phyloP scores from a whole-genome alignment of 35 echinoderm and acorn worm genomes.

The Lytechinus variegatus region DNA sequence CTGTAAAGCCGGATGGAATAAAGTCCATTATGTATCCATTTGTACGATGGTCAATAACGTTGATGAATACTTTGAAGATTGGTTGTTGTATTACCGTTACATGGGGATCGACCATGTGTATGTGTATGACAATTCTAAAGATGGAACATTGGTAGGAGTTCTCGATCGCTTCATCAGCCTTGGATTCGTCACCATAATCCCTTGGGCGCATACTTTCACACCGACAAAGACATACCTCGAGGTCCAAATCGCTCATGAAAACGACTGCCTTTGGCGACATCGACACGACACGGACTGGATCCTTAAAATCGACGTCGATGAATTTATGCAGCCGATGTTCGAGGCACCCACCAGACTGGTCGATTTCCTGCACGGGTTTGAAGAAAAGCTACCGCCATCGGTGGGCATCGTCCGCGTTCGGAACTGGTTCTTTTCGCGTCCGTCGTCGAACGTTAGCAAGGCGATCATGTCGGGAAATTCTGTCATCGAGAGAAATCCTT shows the following conservation, averaged over 20 bases:
- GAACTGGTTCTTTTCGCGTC: constrained; percentile 86
- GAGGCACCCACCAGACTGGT: neutral
- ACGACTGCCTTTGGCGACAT: constrained; percentile 93
- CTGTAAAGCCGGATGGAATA: constrained; percentile 38
- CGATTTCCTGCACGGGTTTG: constrained; percentile 36
- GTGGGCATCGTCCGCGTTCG: constrained; percentile 46
- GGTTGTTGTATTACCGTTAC: constrained; percentile 84
- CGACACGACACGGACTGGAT: constrained; percentile 75
- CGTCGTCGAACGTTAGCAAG: constrained; percentile 52
- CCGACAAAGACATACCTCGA: constrained; percentile 86
- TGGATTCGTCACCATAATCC: constrained; percentile 89
- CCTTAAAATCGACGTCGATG: constrained; percentile 92
- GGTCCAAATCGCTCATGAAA: constrained; percentile 88
- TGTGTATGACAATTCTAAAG: constrained; percentile 72
- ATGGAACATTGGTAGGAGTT: neutral
- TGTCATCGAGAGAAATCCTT: constrained; percentile 83
- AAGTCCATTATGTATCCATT: constrained; percentile 64
- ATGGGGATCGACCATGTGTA: constrained; percentile 89
- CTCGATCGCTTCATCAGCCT: constrained; percentile 38
- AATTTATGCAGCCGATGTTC: constrained; percentile 92
- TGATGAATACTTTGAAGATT: constrained; percentile 71
- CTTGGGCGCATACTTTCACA: constrained; percentile 72
- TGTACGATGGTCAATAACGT: constrained; percentile 95
- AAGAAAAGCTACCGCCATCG: neutral
- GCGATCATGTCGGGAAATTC: constrained; percentile 51